Base-by-base conservation (phyloP, 53 echinoderm and acorn worm species). In the Stichopus horrens region DNA sequence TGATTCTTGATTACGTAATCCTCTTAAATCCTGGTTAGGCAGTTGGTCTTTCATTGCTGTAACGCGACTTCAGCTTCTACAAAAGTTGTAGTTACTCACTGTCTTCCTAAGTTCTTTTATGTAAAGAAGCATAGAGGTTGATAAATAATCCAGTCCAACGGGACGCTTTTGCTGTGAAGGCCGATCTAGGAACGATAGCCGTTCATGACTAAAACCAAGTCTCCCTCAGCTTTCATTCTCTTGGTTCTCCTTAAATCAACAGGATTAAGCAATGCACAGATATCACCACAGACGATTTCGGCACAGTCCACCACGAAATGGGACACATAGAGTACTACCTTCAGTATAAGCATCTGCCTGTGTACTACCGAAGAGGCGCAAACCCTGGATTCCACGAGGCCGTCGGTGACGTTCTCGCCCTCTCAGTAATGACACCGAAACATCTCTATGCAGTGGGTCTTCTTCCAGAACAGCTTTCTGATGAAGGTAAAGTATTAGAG, bases 301-400 rank as follows among this genome's bases (percentile, higher is more conserved):
- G 93, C 21, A 96, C 93, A 16, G 79, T 93, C 18, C 95, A 96
- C 60, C 97, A 97, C 66, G 95, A 95, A 89, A 95, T 95, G 97
- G 95, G 95, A 1, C 97, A 95, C 84, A 87, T 97, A 10, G 88
- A 97, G 86, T 97, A 97, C 53, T 95, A 87, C 86, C 88, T 97
- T 0, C 97, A 97, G 82, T 92, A 92, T 77, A 97, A 94, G 84
- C 82, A 94, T 66, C 92, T 52, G 1, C 95, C 92, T 0, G 87
- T 97, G 5, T 63, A 90, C 6, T 97, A 80, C 23, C 90, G 95
- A 7, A 75, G 85, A 1, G 94, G 97, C 11, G 97, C 97, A 21
- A 97, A 97, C 56, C 94, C 94, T 0, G 96, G 90, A 5, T 96
- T 96, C 80, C 96, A 96, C 81, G 96, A 96, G 73, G 96, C 95